Percentiles rank a stretch among this genome's conserved stretches.
Evolutionary conservation across 2,797 vertebrate genomes (phyloP).

Genomic region (Premnoplex brunnescens): DNA sequence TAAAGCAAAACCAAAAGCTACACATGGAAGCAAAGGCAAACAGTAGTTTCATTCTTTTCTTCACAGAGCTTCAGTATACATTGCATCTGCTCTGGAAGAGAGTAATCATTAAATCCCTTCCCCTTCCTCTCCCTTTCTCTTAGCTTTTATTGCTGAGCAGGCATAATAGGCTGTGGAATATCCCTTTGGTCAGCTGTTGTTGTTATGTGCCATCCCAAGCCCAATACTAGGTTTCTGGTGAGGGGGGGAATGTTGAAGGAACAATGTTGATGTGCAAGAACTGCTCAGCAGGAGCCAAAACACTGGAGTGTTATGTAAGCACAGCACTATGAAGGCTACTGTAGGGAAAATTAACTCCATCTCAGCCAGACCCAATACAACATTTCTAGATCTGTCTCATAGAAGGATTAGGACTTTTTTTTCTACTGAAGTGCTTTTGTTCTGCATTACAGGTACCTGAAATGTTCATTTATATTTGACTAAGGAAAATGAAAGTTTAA

Average conservation of each 20-base stretch:
- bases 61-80: not conserved
- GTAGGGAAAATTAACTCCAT: not conserved
- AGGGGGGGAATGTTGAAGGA: not conserved
- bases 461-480: not conserved
- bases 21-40: not conserved
- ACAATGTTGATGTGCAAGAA: not conserved
- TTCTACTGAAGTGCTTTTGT: not conserved
- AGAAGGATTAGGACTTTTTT: not conserved
- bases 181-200: not conserved
- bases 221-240: not conserved
- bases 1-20: not conserved
- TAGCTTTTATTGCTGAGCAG: accelerated
- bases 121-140: not conserved
- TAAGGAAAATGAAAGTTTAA: not conserved
- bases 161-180: not conserved
- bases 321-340: not conserved
- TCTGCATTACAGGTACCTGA: not conserved
- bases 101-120: not conserved
- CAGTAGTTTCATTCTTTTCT: not conserved
- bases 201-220: not conserved
- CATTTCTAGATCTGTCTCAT: not conserved
- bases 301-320: no score
- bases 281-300: not conserved
- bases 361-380: not conserved
- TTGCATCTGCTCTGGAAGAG: not conserved